These are phyloP conservation scores for Epistrophe eligans DNA, from an alignment of 2,888 invertebrate species.

Conservation along the genomic window DNA sequence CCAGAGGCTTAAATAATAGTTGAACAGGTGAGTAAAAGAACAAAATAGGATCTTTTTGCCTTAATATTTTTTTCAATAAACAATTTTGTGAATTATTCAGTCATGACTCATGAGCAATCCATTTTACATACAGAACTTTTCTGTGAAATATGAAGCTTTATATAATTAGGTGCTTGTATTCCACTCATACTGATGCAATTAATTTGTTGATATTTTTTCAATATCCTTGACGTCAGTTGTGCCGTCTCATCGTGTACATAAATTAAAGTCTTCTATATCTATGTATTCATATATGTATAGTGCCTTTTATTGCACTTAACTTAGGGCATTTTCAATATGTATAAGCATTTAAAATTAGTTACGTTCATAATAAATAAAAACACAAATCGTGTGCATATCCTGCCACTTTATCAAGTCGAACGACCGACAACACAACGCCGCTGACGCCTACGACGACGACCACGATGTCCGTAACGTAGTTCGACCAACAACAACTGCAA, in stretches of 20 bases:
- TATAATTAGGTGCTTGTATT: too few species aligned
- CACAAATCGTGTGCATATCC: slow-evolving; percentile 40
- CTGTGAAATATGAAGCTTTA: too few species aligned
- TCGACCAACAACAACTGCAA: slow-evolving; percentile 28
- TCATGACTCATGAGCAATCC: too few species aligned
- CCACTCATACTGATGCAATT: too few species aligned
- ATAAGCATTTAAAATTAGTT: slow-evolving; percentile 44
- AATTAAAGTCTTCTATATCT: neutral
- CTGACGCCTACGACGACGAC: neutral
- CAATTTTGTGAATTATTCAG: too few species aligned
- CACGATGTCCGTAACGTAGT: neutral
- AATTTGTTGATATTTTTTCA: neutral
- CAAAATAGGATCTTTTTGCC: too few species aligned
- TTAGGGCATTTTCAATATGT: slow-evolving; percentile 21
- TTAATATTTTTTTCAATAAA: too few species aligned
- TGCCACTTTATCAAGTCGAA: slow-evolving; percentile 24
- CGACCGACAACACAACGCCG: neutral
- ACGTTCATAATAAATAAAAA: neutral
- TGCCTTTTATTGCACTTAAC: neutral
- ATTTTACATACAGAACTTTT: too few species aligned
- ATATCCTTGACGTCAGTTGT: neutral
- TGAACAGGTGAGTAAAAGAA: too few species aligned
- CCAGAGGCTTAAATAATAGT: too few species aligned
- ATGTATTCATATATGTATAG: too few species aligned
- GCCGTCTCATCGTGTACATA: neutral